Percentiles rank a stretch among this genome's conserved stretches.
These are phyloP conservation scores for Jordanella pulchra DNA, from an alignment of 2,797 vertebrate genomes.

Conservation along the genomic window DNA sequence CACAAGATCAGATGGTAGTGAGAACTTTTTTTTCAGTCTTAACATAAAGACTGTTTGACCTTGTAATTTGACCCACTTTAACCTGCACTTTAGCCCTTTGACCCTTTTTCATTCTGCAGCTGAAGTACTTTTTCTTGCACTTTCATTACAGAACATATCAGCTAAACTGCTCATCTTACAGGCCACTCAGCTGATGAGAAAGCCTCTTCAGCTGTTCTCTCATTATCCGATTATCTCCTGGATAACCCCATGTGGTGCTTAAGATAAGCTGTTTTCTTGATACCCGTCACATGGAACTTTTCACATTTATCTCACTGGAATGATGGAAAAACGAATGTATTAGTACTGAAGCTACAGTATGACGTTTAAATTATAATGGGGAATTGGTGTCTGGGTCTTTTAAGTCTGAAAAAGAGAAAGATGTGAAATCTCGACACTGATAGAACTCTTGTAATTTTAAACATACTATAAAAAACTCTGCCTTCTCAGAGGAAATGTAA, in stretches of 20 bases:
- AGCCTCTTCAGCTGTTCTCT: slow-evolving; percentile 55
- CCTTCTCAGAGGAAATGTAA: slow-evolving; percentile 29
- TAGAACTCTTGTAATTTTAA: slow-evolving; percentile 51
- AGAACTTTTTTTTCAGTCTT: neutral
- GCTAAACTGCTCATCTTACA: slow-evolving; percentile 70
- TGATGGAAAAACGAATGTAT: slow-evolving; percentile 21
- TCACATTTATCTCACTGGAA: slow-evolving; percentile 29
- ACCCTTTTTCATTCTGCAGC: neutral
- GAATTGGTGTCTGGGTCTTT: slow-evolving; percentile 26
- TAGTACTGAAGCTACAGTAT: neutral
- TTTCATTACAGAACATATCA: slow-evolving; percentile 46
- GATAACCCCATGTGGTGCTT: slow-evolving; percentile 32
- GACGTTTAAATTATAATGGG: neutral
- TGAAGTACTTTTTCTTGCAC: slow-evolving; percentile 12
- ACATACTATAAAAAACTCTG: slow-evolving; percentile 47
- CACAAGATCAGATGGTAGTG: neutral
- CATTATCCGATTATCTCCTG: slow-evolving; percentile 69
- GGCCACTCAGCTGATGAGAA: slow-evolving; percentile 37
- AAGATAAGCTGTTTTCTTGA: slow-evolving; percentile 17
- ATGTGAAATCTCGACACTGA: slow-evolving; percentile 53
- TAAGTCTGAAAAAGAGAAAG: slow-evolving; percentile 31
- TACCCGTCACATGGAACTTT: slow-evolving; percentile 10
- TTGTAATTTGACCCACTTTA: slow-evolving; percentile 8
- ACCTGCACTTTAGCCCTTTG: neutral
- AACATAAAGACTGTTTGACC: slow-evolving; percentile 3